Base-by-base conservation (phyloP, 2,888 invertebrate species). In the Mystacides longicornis region DNA sequence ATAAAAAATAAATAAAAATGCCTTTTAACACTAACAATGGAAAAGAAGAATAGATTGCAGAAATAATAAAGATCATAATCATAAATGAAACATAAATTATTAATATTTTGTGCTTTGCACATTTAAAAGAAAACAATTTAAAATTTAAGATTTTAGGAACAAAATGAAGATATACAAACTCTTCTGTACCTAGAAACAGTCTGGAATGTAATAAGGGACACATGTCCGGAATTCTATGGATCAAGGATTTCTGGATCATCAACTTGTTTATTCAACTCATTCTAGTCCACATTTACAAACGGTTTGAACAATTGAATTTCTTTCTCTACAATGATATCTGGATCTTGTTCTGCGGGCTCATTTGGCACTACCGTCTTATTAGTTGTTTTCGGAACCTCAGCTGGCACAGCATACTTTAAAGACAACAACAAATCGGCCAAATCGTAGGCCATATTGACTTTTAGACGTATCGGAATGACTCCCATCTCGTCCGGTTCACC, bases 351-450 rank as follows among this genome's bases (percentile, higher is more conserved):
- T 51, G 33, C n/a, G n/a, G n/a, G n/a, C n/a, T n/a, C n/a, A n/a
- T n/a, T n/a, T n/a, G n/a, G 31, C 21, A 43, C 23, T 50, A 51
- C 11, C 62, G 54, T 3, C 46, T 56, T 20, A 27, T 57, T 51
- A 4, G 56, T 54, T 46, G 11, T 19, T 22, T 23, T 57, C n/a
- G n/a, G n/a, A 23, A 20, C 46, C 23, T 55, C 46, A 16, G 43
- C 49, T 23, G 66, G 23, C 54, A 43, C 33, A 61, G 59, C 16
- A 45, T 56, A 56, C 9, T 46, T 43, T 2, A 54, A 33, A 2
- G 58, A 54, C 14, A 78, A 73, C 23, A 80, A 64, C 58, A 74
- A 71, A 58, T 78, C 73, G 59, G 76, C 78, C 7, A 81, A 69
- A 64, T 70, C 71, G 2, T 74, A 63, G 51, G 71, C 71, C 14